Evolutionary conservation across 2,888 invertebrate species (phyloP).

Genomic region (Caradrina clavipalpis): DNA sequence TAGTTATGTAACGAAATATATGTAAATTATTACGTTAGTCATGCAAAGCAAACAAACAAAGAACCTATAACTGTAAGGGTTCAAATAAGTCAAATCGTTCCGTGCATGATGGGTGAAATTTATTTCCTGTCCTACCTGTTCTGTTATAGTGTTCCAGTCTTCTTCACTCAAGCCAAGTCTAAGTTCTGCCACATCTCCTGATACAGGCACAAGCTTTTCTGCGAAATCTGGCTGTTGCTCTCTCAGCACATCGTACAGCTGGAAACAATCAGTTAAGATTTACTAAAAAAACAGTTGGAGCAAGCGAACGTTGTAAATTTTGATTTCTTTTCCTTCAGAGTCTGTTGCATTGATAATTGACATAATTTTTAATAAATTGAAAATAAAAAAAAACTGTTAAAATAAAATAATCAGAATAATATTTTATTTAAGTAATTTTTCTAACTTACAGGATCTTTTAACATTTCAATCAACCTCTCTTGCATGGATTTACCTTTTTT

Average conservation of each 20-base stretch:
- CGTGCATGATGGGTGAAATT: no score
- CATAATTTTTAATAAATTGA: no score
- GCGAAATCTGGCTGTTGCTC: constrained; percentile 36
- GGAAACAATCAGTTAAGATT: background rate
- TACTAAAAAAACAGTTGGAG: background rate
- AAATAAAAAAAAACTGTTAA: background rate
- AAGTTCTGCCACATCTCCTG: constrained; percentile 42
- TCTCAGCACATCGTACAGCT: background rate
- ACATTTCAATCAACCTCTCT: background rate
- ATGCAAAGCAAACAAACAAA: no score
- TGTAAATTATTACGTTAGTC: no score
- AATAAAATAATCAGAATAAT: no score
- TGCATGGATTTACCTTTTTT: background rate
- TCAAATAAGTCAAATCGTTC: no score
- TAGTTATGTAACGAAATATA: no score
- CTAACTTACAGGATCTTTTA: background rate
- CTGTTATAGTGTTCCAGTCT: background rate
- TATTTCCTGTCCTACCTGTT: background rate
- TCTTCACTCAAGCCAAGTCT: constrained; percentile 41
- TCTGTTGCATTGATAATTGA: no score
- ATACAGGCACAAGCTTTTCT: constrained; percentile 15
- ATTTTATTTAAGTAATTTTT: background rate
- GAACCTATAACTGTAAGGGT: no score
- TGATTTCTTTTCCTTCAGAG: no score
- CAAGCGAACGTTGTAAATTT: no score